phyloP scores from a whole-genome alignment of 2,888 invertebrate species.

The Lasioglossum lativentre region DNA sequence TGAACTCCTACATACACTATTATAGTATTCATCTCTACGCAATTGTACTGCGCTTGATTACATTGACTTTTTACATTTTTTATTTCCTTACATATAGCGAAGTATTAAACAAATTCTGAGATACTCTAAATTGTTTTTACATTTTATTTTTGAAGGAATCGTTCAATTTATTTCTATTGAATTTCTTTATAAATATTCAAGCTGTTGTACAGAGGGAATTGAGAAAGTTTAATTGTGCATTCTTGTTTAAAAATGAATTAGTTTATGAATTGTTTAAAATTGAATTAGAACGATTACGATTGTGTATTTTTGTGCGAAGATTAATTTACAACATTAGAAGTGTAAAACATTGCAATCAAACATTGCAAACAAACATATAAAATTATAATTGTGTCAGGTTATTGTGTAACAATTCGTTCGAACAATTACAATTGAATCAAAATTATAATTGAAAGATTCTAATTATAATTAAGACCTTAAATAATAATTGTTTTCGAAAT shows the following conservation, averaged over 20 bases:
- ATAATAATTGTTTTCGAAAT: conserved; percentile 13
- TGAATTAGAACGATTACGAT: not conserved
- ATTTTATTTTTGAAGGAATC: not conserved
- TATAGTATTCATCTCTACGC: not conserved
- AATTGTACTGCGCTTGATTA: not conserved
- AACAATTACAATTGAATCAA: not conserved
- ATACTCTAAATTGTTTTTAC: too few relatives aligned
- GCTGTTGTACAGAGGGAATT: not conserved
- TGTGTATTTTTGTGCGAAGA: not conserved
- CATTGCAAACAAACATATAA: too few relatives aligned
- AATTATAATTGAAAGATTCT: not conserved
- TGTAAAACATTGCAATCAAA: not conserved
- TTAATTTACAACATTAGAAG: not conserved
- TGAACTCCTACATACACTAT: not conserved
- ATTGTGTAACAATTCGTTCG: not conserved
- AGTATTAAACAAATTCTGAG: not conserved
- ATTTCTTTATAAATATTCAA: not conserved
- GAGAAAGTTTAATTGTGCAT: not conserved
- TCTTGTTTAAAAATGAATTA: not conserved
- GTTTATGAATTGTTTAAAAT: too few relatives aligned
- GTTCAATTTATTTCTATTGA: not conserved
- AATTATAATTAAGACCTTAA: not conserved
- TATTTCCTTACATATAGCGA: not conserved
- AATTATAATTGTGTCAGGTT: not conserved
- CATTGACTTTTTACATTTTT: not conserved